phyloP scores from a whole-genome alignment of 2,113 vertebrate species.

The Indicator indicator region DNA sequence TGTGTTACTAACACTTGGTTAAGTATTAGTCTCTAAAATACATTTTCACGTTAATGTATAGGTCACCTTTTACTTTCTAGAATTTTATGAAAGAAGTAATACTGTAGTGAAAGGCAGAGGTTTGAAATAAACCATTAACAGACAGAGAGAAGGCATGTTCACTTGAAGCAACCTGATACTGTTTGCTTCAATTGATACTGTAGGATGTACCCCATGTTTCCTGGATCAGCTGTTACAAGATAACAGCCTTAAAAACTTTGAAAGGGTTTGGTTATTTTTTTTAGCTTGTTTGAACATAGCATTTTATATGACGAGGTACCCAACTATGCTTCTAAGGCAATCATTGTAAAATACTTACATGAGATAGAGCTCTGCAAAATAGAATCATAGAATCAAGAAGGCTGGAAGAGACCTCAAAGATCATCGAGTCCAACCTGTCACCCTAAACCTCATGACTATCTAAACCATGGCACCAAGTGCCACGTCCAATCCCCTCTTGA shows the following conservation, averaged over 20 bases:
- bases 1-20: background rate
- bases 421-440: too few species aligned
- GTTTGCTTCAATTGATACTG: background rate
- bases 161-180: background rate
- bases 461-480: too few species aligned
- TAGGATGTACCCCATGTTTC: background rate
- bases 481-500: too few species aligned
- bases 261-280: background rate
- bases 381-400: too few species aligned
- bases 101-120: background rate
- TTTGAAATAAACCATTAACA: background rate
- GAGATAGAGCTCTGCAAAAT: background rate
- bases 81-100: background rate
- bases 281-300: background rate
- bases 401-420: too few species aligned
- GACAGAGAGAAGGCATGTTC: background rate
- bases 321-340: background rate
- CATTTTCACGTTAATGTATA: background rate
- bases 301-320: background rate
- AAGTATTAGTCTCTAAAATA: background rate
- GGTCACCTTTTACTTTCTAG: background rate
- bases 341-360: background rate
- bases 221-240: background rate
- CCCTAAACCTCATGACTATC: too few species aligned
- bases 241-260: background rate